Evolutionary conservation across 2,797 vertebrate genomes (phyloP).

Genomic region (Apogon hyalosoma): DNA sequence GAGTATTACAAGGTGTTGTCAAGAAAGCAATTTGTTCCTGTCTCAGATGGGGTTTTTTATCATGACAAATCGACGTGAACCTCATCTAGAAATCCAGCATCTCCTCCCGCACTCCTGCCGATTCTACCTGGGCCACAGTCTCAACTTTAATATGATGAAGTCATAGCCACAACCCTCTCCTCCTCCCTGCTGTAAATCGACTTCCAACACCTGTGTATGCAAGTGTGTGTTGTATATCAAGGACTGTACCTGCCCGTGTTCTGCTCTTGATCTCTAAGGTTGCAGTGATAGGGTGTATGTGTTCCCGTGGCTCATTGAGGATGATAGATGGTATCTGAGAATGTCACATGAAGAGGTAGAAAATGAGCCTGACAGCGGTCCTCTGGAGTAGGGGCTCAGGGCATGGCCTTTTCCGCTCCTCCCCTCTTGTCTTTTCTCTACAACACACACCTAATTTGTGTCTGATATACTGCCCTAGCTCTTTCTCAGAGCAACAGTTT

Average conservation of each 20-base stretch:
- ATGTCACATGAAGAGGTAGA: conserved; percentile 70
- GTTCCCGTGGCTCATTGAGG: conserved; percentile 48
- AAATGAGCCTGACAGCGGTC: conserved; percentile 66
- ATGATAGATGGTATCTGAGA: conserved; percentile 69
- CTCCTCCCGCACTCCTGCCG: conserved; percentile 39
- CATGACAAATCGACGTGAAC: conserved; percentile 77
- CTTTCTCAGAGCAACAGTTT: neutral
- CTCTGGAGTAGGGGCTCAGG: conserved; percentile 66
- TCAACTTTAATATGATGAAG: conserved; percentile 77
- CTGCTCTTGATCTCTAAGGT: conserved; percentile 13
- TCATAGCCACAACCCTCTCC: conserved; percentile 46
- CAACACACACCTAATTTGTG: conserved; percentile 28
- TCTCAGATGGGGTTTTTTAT: conserved; percentile 77
- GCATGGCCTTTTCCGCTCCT: conserved; percentile 60
- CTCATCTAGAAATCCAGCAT: conserved; percentile 69
- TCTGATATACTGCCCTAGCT: neutral
- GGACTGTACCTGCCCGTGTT: conserved; percentile 26
- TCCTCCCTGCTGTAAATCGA: conserved; percentile 43
- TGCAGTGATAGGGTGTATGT: neutral
- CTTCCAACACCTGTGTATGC: conserved; percentile 48
- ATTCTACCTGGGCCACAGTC: conserved; percentile 49
- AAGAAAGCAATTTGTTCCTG: conserved; percentile 85
- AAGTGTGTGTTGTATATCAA: conserved; percentile 29
- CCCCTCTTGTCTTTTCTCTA: conserved; percentile 32
- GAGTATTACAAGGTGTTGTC: conserved; percentile 83